Conservation (phyloP, 2,113 vertebrate genomes). For the Eupsittula cactorum region DNA sequence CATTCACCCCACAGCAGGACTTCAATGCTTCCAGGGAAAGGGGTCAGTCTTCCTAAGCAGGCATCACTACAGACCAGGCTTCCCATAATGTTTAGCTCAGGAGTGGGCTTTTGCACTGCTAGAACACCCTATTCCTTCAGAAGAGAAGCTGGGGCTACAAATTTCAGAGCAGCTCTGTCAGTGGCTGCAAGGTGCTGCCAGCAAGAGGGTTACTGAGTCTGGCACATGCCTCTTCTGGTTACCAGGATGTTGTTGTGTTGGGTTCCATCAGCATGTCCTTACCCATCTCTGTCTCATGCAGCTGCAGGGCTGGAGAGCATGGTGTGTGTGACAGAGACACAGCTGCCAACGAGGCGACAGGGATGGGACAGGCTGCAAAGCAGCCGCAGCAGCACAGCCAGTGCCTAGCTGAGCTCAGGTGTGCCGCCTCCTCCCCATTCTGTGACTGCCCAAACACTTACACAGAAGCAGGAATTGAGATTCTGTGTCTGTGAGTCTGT, state of each 20-base stretch:
- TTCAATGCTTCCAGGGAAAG: not conserved
- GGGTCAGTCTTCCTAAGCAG: too few relatives aligned
- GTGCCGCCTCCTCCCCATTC: not conserved
- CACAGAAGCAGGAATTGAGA: not conserved
- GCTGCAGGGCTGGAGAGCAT: not conserved
- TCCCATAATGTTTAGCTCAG: not conserved
- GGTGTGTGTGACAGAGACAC: not conserved
- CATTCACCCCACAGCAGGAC: not conserved
- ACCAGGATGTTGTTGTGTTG: accelerated
- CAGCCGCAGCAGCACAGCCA: not conserved
- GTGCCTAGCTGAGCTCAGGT: not conserved
- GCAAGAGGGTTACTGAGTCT: not conserved
- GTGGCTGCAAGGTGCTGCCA: accelerated
- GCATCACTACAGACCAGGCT: not conserved
- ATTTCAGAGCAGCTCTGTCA: not conserved
- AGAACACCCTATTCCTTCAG: not conserved
- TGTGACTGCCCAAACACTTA: accelerated
- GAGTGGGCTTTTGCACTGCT: not conserved
- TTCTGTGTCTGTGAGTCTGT: not conserved
- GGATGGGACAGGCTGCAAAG: not conserved
- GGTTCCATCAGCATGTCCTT: not conserved
- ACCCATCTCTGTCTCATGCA: not conserved
- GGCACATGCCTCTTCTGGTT: not conserved
- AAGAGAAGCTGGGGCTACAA: not conserved
- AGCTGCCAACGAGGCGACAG: not conserved